Evolutionary conservation across 2,888 invertebrate species (phyloP), one percentile per base, ranked within the genome.

Genomic region (Adelognathus sp.): DNA sequence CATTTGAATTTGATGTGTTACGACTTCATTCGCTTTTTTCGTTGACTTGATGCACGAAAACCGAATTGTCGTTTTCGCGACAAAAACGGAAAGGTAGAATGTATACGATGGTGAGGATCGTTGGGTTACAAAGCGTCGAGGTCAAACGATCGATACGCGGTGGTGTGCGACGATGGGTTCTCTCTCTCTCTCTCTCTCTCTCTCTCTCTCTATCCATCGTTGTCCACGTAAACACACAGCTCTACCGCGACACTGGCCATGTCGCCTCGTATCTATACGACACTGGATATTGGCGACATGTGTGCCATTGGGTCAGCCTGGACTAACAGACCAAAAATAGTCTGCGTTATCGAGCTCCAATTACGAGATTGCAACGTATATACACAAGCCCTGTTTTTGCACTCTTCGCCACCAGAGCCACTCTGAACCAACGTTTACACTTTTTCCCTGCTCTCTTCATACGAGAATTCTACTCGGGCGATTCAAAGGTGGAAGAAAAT

Each of bases 81-180:
- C 18, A 24, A 39, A 63, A 64, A 29, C 63, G 54, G 61, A 63
- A 76, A 70, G 44, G 61, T 27, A 60, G 33, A 46, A 31, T 58
- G 33, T n/a, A n/a, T n/a, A n/a, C n/a, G 56, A 14, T 41, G 67
- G 54, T 39, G 41, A 63, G 36, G 63, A 41, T 33, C 36, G 82
- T 82, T 78, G 82, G 83, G 85, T 85, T 86, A 79, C 83, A 80
- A 85, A 83, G 84, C 83, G 83, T 79, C 79, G 85, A 82, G 84
- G 84, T 85, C 85, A 80, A 86, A 86, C 86, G 85, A 85, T 87
- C 88, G 86, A 86, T 85, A 86, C 21, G 56, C 66, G 54, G 66
- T 72, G 63, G 67, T 64, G 78, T 73, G 71, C 67, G 70, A 54
- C 56, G 33, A 29, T 63, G 46, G 27, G 24, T 29, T 71, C 58